A percentile compares a stretch with the other conserved stretches of the same genome.
Conservation (phyloP, 2,797 vertebrate species). For the Pitangus sulphuratus region DNA sequence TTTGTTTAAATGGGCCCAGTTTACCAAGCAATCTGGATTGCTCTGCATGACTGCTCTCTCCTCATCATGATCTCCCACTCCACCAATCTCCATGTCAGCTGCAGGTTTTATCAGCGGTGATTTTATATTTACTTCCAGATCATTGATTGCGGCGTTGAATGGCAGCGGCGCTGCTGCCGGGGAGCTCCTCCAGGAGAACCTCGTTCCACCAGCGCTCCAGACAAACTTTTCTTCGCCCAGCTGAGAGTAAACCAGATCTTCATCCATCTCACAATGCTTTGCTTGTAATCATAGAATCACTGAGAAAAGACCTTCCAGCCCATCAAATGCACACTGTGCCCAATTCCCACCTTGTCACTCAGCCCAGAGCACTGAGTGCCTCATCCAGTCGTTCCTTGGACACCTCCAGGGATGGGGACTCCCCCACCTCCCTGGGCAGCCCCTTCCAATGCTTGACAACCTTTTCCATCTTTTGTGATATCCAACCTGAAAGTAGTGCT, state of each 20-base stretch:
- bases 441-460: not conserved
- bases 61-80: conserved; percentile 44
- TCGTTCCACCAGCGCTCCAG: not conserved
- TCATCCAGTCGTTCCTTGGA: fast-evolving
- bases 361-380: not conserved
- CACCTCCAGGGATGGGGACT: not conserved
- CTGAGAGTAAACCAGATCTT: not conserved
- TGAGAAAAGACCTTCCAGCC: not conserved
- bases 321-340: fast-evolving
- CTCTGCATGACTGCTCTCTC: conserved; percentile 35
- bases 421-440: not conserved
- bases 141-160: not conserved
- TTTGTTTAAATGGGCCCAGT: conserved; percentile 10
- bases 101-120: conserved; percentile 10
- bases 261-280: not conserved
- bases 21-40: conserved; percentile 26
- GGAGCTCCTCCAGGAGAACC: conserved; percentile 20
- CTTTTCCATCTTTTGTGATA: not conserved
- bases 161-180: not conserved
- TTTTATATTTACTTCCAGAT: conserved; percentile 59
- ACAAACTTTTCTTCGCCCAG: not conserved
- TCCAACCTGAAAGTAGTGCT: not conserved
- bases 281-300: not conserved
- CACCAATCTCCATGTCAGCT: not conserved
- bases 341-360: too few relatives aligned